Conservation (phyloP, 2,888 invertebrate genomes). For the Itoplectis maculator region DNA sequence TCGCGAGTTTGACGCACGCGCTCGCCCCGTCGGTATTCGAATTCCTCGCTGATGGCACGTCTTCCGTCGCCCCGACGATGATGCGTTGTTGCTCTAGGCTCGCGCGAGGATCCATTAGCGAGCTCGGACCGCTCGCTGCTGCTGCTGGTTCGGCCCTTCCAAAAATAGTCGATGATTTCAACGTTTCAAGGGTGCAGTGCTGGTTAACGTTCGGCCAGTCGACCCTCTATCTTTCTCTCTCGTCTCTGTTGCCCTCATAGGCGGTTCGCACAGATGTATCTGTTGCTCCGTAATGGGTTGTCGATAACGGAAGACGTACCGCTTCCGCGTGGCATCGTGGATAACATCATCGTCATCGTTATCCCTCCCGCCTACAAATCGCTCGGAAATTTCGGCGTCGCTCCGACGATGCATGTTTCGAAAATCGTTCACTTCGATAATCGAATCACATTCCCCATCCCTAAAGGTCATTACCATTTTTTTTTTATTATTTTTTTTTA, state of each 20-base stretch:
- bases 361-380: conserved; percentile 28
- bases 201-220: conserved; percentile 58
- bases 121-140: conserved; percentile 51
- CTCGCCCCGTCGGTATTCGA: conserved; percentile 51
- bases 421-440: conserved; percentile 15
- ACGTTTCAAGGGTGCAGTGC: conserved; percentile 65
- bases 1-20: conserved; percentile 49
- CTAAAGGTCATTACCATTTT: not conserved
- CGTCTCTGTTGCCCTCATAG: not conserved
- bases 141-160: conserved; percentile 57
- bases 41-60: conserved; percentile 57
- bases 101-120: conserved; percentile 71
- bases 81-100: conserved; percentile 24
- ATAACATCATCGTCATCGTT: conserved; percentile 57
- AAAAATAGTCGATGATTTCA: conserved; percentile 73
- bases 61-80: conserved; percentile 30
- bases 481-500: too few relatives aligned
- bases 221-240: conserved; percentile 28
- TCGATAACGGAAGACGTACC: conserved; percentile 64
- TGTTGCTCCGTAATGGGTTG: conserved; percentile 59
- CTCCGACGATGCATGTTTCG: not conserved
- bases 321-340: conserved; percentile 55
- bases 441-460: conserved; percentile 3
- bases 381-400: conserved; percentile 1
- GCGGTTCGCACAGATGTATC: not conserved